Evolutionary conservation across 2,888 invertebrate genomes (phyloP).

Genomic region (Clanis bilineata): DNA sequence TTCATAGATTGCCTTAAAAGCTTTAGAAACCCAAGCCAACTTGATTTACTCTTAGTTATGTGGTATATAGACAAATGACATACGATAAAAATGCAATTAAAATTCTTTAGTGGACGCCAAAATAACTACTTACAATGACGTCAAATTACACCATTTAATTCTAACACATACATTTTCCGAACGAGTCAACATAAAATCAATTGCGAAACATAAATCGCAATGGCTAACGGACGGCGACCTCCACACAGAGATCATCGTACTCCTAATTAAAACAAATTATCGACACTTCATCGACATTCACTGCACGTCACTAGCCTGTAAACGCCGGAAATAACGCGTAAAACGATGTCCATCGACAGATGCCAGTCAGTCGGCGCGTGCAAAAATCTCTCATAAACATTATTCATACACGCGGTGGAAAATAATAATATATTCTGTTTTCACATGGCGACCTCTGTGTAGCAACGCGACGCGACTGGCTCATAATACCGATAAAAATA

Average conservation of each 20-base stretch:
- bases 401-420: background rate
- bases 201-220: background rate
- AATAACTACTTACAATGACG: too few species aligned
- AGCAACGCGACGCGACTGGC: background rate
- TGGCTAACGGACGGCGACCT: background rate
- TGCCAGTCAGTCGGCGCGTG: constrained; percentile 25
- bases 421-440: background rate
- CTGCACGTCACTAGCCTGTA: constrained; percentile 27
- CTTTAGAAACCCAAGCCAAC: too few species aligned
- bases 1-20: too few species aligned
- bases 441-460: background rate
- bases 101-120: too few species aligned
- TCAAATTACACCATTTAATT: background rate
- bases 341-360: constrained; percentile 33
- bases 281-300: background rate
- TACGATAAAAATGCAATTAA: too few species aligned
- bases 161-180: background rate
- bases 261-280: constrained; percentile 6
- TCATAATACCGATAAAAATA: background rate
- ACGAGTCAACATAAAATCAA: background rate
- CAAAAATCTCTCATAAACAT: constrained; percentile 19
- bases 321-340: constrained; percentile 40
- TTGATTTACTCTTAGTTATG: too few species aligned
- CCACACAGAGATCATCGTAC: background rate
- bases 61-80: too few species aligned